phyloP scores from a whole-genome alignment of 1,140 invertebrate genomes.

The Armadillidium nasatum region DNA sequence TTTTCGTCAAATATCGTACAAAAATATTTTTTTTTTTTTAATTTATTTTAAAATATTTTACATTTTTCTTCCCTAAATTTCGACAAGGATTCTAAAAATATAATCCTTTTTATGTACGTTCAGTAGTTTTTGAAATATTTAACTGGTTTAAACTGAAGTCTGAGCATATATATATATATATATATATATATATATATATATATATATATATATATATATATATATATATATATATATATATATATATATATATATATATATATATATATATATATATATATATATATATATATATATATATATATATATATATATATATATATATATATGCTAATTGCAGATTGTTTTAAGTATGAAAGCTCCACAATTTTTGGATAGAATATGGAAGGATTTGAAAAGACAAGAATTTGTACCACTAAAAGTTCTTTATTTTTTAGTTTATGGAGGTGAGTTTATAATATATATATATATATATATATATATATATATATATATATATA shows the following conservation, averaged over 20 bases:
- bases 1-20: no score
- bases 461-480: neutral
- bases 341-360: neutral
- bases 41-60: no score
- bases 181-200: constrained; percentile 7
- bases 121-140: no score
- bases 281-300: neutral
- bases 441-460: neutral
- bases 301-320: neutral
- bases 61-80: no score
- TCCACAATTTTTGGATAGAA: neutral
- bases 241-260: constrained; percentile 15
- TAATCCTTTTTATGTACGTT: no score
- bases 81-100: no score
- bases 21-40: no score
- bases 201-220: constrained; percentile 5
- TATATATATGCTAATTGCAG: neutral
- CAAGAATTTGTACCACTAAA: neutral
- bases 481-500: neutral
- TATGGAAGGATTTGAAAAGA: neutral
- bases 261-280: neutral
- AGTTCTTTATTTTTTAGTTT: neutral
- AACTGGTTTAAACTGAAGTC: no score
- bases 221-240: constrained; percentile 2
- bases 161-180: no score